Conservation (phyloP, 30 jellyfish, hydroid and myxozoan species). For the Pseudorhiza aurosa region DNA sequence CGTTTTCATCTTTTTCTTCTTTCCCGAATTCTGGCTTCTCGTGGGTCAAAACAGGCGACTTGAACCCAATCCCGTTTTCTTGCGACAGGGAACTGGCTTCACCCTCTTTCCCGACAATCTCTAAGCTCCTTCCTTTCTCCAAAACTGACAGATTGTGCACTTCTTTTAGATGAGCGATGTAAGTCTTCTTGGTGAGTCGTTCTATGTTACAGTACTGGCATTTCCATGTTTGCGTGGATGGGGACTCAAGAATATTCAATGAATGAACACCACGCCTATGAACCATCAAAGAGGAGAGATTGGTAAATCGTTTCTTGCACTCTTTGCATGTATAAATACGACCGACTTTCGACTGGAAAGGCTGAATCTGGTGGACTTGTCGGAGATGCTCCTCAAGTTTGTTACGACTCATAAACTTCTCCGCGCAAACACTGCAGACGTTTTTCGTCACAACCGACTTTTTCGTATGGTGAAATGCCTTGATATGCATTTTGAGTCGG, state of each 20-base stretch:
- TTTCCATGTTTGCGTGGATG: conserved; percentile 68
- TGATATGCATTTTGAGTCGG: conserved; percentile 78
- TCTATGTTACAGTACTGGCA: conserved; percentile 68
- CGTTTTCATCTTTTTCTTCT: not conserved
- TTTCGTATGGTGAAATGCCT: conserved; percentile 64
- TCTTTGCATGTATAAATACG: conserved; percentile 77
- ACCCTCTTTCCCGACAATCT: conserved; percentile 44
- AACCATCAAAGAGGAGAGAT: conserved; percentile 69
- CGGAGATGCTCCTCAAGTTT: conserved; percentile 65
- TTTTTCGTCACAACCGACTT: conserved; percentile 27
- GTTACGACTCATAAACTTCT: conserved; percentile 64
- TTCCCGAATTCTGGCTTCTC: not conserved
- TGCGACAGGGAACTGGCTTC: not conserved
- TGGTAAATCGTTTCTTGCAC: conserved; percentile 78
- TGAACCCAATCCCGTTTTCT: not conserved
- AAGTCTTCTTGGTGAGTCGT: conserved; percentile 63
- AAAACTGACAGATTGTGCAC: conserved; percentile 56
- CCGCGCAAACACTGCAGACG: conserved; percentile 67
- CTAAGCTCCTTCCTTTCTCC: conserved; percentile 69
- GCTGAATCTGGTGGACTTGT: conserved; percentile 68
- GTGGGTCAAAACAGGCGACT: not conserved
- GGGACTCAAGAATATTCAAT: conserved; percentile 48
- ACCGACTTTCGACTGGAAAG: conserved; percentile 53
- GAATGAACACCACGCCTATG: conserved; percentile 85
- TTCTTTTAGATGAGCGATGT: conserved; percentile 71